Base-by-base conservation (phyloP, 1,140 invertebrate species). In the Asbolus verrucosus region DNA sequence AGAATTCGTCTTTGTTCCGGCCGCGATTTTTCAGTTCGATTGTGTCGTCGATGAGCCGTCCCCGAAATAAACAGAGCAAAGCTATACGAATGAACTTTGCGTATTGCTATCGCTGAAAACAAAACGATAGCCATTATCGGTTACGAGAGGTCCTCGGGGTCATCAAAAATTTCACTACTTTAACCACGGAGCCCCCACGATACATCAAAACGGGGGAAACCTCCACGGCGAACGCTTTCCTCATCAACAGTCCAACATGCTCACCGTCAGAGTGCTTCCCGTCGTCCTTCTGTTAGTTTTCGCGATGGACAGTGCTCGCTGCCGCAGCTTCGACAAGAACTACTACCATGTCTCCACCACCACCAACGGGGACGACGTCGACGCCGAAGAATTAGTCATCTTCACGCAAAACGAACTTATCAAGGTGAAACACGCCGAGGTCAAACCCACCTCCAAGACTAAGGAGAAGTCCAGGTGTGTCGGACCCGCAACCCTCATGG, bases 121-220 rank as follows among this genome's bases (percentile, higher is more conserved):
- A 38, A n/a, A 63, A 63, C 33, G 61, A 63, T 63, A 63, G 19
- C 19, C 15, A 24, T 62, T 63, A 63, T 63, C 61, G 13, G 15
- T 54, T 27, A 54, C 61, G n/a, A 16, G 61, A 41, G 61, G 61
- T 63, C 61, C 61, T 16, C 16, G 61, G 54, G 61, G 61, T 63
- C 61, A 39, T 41, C 61, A 41, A 63, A 63, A 63, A 63, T 24
- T 63, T 41, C 61, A 63, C 61, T 63, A 63, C 61, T 63, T 63
- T 38, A 63, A 63, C 61, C 33, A 11, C 61, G 31, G 14, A 30
- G 18, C 33, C 61, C 61, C 11, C 61, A 27, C 33, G 39, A 63
- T 36, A 63, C 46, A 63, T 63, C 61, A 63, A 63, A 63, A 14
- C 61, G 33, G 33, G 21, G 41, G 19, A 63, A 41, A 63, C 61